phyloP scores from a whole-genome alignment of 2,113 vertebrate species.

The Leucopternis melanops region DNA sequence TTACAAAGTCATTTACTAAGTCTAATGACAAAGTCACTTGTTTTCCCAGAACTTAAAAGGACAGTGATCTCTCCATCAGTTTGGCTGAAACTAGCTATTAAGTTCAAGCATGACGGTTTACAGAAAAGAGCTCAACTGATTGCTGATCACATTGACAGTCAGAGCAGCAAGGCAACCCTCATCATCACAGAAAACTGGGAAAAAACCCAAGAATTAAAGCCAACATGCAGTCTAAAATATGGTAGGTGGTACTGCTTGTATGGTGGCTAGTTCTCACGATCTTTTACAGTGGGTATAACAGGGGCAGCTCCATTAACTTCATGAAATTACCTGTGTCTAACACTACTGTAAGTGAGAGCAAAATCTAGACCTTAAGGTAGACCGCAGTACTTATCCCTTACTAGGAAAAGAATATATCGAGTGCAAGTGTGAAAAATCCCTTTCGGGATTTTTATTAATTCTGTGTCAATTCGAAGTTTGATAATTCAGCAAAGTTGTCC shows the following conservation, averaged over 20 bases:
- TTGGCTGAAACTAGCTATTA: background rate
- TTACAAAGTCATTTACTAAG: background rate
- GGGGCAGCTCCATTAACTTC: background rate
- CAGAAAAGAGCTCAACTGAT: background rate
- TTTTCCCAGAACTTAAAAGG: background rate
- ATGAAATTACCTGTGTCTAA: background rate
- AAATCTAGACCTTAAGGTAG: background rate
- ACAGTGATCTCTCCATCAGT: background rate
- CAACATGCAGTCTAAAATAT: background rate
- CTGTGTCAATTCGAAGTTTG: slow-evolving; percentile 14
- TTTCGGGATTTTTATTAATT: slow-evolving; percentile 43
- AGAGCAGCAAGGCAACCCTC: background rate
- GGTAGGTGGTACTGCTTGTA: background rate
- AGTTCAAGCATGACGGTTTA: background rate
- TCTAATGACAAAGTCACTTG: background rate
- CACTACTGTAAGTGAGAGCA: background rate
- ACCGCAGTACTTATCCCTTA: background rate
- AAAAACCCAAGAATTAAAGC: background rate
- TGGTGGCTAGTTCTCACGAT: background rate
- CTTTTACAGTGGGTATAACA: background rate
- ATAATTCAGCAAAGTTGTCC: background rate
- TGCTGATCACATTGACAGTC: background rate
- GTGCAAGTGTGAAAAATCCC: background rate
- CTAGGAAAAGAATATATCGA: background rate
- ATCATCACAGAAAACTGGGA: background rate